Conservation (phyloP, 1,140 invertebrate genomes). For the Plutomurus gul region DNA sequence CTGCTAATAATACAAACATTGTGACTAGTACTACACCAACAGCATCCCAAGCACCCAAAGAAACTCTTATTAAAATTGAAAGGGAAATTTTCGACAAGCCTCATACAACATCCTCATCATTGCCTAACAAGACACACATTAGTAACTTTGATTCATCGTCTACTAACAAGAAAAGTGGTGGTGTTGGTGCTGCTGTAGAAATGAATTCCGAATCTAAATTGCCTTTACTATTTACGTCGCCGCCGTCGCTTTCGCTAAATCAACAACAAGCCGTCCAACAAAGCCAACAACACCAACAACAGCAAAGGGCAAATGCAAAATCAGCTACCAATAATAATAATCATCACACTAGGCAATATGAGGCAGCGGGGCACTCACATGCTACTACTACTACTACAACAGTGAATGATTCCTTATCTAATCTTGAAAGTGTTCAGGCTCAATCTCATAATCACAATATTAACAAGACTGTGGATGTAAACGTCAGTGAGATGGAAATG, state of each 20-base stretch:
- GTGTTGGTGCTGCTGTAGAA: neutral
- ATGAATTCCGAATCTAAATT: neutral
- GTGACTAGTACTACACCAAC: neutral
- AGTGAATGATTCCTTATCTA: slow-evolving; percentile 4
- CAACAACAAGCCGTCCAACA: neutral
- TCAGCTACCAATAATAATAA: too few species aligned
- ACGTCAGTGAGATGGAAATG: neutral
- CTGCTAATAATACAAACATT: too few species aligned
- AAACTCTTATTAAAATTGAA: slow-evolving; percentile 32
- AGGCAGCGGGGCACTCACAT: neutral
- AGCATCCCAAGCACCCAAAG: neutral
- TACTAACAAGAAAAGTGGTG: neutral
- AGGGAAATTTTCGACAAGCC: slow-evolving; percentile 8
- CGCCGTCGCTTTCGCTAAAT: slow-evolving; percentile 27
- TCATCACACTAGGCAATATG: too few species aligned
- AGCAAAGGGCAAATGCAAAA: too few species aligned
- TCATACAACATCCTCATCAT: neutral
- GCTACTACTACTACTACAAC: too few species aligned
- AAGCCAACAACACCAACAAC: neutral
- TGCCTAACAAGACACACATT: neutral
- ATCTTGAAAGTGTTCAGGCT: slow-evolving; percentile 11
- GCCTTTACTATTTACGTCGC: neutral
- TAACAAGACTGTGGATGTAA: neutral
- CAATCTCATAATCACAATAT: neutral
- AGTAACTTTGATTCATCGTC: too few species aligned